Evolutionary conservation across 2,888 invertebrate species (phyloP).

Genomic region (Leptodirus hochenwartii): DNA sequence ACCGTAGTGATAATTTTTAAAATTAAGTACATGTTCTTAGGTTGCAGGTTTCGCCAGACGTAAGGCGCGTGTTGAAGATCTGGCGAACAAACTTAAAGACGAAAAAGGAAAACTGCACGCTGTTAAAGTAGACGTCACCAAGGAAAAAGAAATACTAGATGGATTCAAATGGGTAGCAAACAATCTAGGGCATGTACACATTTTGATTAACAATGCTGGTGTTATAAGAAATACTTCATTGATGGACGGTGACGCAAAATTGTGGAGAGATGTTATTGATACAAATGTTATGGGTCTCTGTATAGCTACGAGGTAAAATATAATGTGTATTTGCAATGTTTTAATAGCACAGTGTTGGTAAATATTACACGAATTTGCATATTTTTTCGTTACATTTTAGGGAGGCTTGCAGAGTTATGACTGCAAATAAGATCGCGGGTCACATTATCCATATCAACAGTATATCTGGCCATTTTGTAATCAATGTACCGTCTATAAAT

Average conservation of each 20-base stretch:
- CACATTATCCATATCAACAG: conserved; percentile 33
- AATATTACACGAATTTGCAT: no score
- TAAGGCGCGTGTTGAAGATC: conserved; percentile 10
- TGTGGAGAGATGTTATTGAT: conserved; percentile 5
- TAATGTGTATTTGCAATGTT: no score
- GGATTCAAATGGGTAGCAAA: conserved; percentile 10
- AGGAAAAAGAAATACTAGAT: conserved; percentile 9
- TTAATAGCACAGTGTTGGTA: no score
- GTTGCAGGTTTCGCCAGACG: conserved; percentile 13
- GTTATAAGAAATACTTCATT: conserved; percentile 7
- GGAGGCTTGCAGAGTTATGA: conserved; percentile 36
- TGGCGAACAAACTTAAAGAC: conserved; percentile 9
- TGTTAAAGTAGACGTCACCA: conserved; percentile 10
- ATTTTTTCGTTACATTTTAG: no score
- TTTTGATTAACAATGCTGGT: conserved; percentile 12
- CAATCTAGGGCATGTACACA: conserved; percentile 10
- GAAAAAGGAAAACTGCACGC: conserved; percentile 11
- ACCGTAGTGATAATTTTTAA: no score
- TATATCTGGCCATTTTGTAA: conserved; percentile 18
- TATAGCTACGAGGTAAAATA: background rate
- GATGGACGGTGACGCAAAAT: conserved; percentile 8
- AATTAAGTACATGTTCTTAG: conserved; percentile 7
- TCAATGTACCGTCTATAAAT: conserved; percentile 16
- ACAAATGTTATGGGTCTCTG: background rate
- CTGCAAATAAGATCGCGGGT: conserved; percentile 29